Percentiles rank a stretch among this genome's conserved stretches.
Evolutionary conservation across 2,888 invertebrate species (phyloP).

Genomic region (Ptychoptera albimana): DNA sequence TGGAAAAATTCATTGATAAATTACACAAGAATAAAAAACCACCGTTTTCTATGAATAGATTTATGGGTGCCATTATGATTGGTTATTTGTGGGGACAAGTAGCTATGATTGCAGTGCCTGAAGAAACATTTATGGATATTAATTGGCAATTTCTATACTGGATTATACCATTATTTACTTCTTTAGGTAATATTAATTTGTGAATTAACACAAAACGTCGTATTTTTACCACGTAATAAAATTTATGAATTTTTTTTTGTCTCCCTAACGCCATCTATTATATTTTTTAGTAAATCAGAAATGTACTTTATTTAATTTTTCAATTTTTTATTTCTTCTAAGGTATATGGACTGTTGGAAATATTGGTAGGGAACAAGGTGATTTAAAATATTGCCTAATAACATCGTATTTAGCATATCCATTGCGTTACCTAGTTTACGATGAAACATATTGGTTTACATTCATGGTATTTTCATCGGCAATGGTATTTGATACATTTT

Average conservation of each 20-base stretch:
- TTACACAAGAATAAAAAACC: constrained; percentile 53
- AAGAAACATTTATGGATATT: constrained; percentile 51
- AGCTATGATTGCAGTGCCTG: constrained; percentile 58
- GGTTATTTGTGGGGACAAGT: constrained; percentile 70
- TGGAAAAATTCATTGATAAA: constrained; percentile 44
- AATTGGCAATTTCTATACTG: constrained; percentile 56
- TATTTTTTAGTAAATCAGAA: background rate
- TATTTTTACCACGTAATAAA: background rate
- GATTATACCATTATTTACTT: constrained; percentile 53
- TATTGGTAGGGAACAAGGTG: constrained; percentile 67
- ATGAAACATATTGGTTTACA: constrained; percentile 55
- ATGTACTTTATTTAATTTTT: background rate
- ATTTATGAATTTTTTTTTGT: too few relatives aligned
- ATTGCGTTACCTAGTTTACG: constrained; percentile 53
- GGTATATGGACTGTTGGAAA: constrained; percentile 87
- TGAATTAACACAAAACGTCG: too few relatives aligned
- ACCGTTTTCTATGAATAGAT: constrained; percentile 65
- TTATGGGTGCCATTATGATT: constrained; percentile 59
- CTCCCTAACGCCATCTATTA: too few relatives aligned
- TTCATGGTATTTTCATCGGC: constrained; percentile 48
- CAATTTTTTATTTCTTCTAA: constrained; percentile 22
- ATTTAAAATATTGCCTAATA: constrained; percentile 48
- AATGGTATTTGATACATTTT: constrained; percentile 55
- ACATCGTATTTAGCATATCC: constrained; percentile 52
- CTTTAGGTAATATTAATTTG: constrained; percentile 42